Evolutionary conservation across 2,888 invertebrate genomes (phyloP).

Genomic region (Drosophila paracracens): DNA sequence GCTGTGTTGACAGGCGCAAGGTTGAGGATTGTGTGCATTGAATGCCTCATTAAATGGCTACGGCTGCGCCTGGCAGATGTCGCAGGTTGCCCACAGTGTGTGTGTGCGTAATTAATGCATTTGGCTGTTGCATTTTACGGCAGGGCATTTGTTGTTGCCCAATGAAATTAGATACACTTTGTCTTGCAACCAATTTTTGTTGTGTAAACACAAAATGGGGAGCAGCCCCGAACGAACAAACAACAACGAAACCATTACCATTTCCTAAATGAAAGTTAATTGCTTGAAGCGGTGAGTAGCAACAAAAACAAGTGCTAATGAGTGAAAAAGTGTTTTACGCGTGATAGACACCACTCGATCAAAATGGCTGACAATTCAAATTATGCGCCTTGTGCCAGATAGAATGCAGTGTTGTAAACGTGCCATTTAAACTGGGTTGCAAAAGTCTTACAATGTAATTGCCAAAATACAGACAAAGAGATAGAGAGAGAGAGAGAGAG

Average conservation of each 20-base stretch:
- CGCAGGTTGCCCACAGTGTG: conserved; percentile 47
- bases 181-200: conserved; percentile 64
- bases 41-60: conserved; percentile 81
- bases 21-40: conserved; percentile 66
- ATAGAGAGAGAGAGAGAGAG: not conserved
- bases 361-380: conserved; percentile 28
- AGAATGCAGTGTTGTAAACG: conserved; percentile 18
- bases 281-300: conserved; percentile 24
- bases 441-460: not conserved
- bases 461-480: not conserved
- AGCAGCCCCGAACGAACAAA: conserved; percentile 27
- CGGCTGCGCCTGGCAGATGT: conserved; percentile 44
- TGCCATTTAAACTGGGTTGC: conserved; percentile 25
- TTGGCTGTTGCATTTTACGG: conserved; percentile 70
- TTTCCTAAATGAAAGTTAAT: conserved; percentile 74
- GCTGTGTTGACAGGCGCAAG: conserved; percentile 71
- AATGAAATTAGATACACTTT: conserved; percentile 76
- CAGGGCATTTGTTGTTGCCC: conserved; percentile 49
- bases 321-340: conserved; percentile 61
- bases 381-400: conserved; percentile 11
- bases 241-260: conserved; percentile 45
- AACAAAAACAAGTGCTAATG: conserved; percentile 71
- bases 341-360: conserved; percentile 19
- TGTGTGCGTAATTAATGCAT: conserved; percentile 77
- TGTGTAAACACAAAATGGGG: conserved; percentile 68